Evolutionary conservation across 2,888 invertebrate genomes (phyloP), one percentile per base, ranked within the genome.

Genomic region (Aphidoletes aphidimyza): DNA sequence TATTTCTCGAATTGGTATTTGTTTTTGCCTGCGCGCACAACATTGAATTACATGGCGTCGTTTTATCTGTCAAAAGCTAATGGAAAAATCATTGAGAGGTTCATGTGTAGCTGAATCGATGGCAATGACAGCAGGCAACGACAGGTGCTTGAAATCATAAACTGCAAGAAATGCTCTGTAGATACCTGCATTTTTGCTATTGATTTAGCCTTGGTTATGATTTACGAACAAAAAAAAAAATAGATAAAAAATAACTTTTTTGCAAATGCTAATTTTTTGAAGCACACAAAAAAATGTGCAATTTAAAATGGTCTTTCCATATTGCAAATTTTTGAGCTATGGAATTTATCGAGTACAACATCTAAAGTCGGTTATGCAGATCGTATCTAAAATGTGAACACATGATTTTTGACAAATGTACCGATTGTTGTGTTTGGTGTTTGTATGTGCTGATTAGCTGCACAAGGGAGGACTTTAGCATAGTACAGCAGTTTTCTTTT

Each of bases 11-110:
- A 37, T 22, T 81, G 81, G 81, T 81, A 37, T 81, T 26, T 5
- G 81, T 81, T 30, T 54, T 36, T 78, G 78, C 34, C 19, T 81
- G 81, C 37, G 81, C 81, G 81, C 81, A 81, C 81, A 37, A 81
- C 81, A 37, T 34, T 36, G 37, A 81, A 37, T n/a, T 81, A 37
- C 37, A 81, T 81, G 81, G 81, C 81, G 81, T 81, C 81, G n/a
- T 17, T 81, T 81, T 37, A 81, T 37, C 37, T 81, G 81, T 37
- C 81, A 81, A 81, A 37, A 81, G 3, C 5, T 17, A 78, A 78
- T 36, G n/a, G 37, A n/a, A 81, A 37, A 81, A 81, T 5, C 37
- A 37, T 22, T 81, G 81, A 37, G n/a, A 9, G n/a, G n/a, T n/a
- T 69, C 34, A 30, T 69, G n/a, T n/a, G 19, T 26, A 26, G 17